Conservation (phyloP, 1,140 invertebrate species). For the Sweltsa coloradensis region DNA sequence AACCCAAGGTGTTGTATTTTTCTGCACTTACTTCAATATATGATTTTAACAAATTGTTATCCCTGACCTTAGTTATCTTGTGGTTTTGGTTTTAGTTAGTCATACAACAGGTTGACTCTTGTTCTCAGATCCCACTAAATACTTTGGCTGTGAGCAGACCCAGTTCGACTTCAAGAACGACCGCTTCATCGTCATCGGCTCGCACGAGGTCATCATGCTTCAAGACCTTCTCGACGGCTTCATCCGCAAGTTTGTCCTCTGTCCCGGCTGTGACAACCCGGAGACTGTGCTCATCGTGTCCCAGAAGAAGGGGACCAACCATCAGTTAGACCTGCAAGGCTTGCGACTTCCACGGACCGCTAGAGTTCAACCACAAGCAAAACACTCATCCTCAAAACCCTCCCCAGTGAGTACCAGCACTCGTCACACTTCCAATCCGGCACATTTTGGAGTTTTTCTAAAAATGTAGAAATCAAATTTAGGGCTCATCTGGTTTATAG, state of each 20-base stretch:
- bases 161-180: conserved; percentile 98
- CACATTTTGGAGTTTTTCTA: too few relatives aligned
- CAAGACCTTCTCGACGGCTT: conserved; percentile 93
- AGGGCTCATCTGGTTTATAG: too few relatives aligned
- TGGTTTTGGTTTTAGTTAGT: too few relatives aligned
- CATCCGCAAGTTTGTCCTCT: conserved; percentile 94
- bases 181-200: conserved; percentile 97
- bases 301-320: conserved; percentile 71
- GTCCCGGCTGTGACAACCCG: conserved; percentile 95
- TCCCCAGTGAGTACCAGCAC: too few relatives aligned
- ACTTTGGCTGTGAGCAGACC: conserved; percentile 98
- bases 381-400: conserved; percentile 97
- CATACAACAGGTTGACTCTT: too few relatives aligned
- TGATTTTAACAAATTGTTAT: too few relatives aligned
- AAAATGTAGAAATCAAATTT: too few relatives aligned
- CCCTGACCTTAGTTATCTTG: too few relatives aligned
- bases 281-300: conserved; percentile 86
- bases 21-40: too few relatives aligned
- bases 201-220: conserved; percentile 90
- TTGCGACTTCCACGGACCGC: conserved; percentile 79
- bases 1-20: too few relatives aligned
- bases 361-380: conserved; percentile 91
- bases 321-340: conserved; percentile 95
- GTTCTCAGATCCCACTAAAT: conserved; percentile 99
- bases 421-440: too few relatives aligned